Conservation (phyloP, 2,797 vertebrate species). For the Halcyon leucocephala region DNA sequence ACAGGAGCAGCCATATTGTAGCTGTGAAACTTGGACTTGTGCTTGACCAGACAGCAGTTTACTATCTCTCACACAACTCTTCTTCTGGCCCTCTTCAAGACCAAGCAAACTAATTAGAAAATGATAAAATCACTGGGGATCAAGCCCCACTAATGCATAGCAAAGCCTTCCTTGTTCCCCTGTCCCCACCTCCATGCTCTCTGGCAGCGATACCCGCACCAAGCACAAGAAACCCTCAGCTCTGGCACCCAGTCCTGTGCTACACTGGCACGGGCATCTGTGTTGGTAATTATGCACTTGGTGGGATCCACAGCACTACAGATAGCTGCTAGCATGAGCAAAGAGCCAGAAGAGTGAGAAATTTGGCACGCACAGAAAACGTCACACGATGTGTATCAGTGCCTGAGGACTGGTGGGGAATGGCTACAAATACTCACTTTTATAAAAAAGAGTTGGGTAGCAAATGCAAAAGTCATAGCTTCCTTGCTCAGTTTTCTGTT, state of each 20-base stretch:
- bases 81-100: neutral
- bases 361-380: neutral
- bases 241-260: neutral
- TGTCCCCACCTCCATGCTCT: neutral
- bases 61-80: neutral
- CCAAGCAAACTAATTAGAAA: neutral
- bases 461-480: neutral
- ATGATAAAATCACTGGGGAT: fast-evolving
- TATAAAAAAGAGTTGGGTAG: neutral
- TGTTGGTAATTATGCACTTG: neutral
- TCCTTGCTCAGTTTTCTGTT: neutral
- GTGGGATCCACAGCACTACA: neutral
- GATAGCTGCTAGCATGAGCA: neutral
- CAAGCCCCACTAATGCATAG: fast-evolving
- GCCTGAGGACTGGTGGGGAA: neutral
- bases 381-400: neutral
- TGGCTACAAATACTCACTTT: neutral
- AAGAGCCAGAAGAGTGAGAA: neutral
- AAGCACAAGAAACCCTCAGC: neutral
- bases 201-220: neutral
- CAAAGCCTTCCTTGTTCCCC: neutral
- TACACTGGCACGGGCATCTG: neutral
- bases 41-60: neutral
- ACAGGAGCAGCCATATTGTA: fast-evolving
- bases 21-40: neutral